A percentile compares a stretch with the other conserved stretches of the same genome.
phyloP scores from a whole-genome alignment of 2,113 vertebrate genomes.

The Megaceryle torquata region DNA sequence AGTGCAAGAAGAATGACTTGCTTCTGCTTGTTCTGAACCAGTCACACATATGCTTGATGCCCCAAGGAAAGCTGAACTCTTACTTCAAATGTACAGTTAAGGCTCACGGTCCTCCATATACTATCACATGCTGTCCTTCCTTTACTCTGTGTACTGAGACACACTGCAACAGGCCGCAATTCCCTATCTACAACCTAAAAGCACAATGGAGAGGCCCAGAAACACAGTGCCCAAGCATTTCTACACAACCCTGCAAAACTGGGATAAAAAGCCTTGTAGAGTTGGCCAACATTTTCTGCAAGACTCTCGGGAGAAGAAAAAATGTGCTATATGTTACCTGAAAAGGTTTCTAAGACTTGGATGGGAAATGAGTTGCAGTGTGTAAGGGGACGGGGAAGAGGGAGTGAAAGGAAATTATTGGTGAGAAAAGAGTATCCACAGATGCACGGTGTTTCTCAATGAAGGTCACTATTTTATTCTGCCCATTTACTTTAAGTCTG shows the following conservation, averaged over 20 bases:
- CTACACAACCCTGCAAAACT: not conserved
- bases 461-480: not conserved
- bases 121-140: not conserved
- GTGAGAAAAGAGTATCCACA: not conserved
- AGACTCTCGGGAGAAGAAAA: not conserved
- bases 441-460: not conserved
- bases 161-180: not conserved
- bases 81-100: not conserved
- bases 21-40: not conserved
- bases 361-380: not conserved
- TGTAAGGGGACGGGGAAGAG: accelerated
- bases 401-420: not conserved
- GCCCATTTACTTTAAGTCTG: not conserved
- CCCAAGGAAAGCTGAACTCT: not conserved
- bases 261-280: not conserved
- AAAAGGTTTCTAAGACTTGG: not conserved
- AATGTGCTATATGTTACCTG: not conserved
- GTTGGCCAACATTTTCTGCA: not conserved
- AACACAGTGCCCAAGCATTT: not conserved
- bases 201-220: not conserved
- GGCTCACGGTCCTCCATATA: not conserved
- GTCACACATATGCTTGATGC: not conserved
- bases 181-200: not conserved
- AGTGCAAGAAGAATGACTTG: not conserved
- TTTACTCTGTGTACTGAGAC: not conserved